Conservation (phyloP, 2,888 invertebrate species). For the Dryobota labecula region DNA sequence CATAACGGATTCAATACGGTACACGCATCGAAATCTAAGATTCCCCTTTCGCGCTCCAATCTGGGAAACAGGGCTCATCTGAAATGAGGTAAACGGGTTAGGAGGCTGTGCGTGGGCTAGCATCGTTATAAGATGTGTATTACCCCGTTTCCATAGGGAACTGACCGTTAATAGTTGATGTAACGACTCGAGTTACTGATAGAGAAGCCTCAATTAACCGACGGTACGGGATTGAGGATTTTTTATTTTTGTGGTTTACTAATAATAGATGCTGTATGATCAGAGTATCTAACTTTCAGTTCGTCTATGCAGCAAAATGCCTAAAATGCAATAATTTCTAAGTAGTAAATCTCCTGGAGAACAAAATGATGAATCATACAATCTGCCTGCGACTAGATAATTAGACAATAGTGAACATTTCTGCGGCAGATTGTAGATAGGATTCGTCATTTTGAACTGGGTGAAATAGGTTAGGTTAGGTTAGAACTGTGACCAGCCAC, state of each 20-base stretch:
- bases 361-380: too few species aligned
- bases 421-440: too few species aligned
- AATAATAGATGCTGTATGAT: too few species aligned
- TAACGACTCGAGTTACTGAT: background rate
- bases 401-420: too few species aligned
- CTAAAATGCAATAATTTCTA: too few species aligned
- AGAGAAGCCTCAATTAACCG: background rate
- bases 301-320: too few species aligned
- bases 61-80: conserved; percentile 13
- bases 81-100: conserved; percentile 50
- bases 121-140: background rate
- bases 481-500: too few species aligned
- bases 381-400: too few species aligned
- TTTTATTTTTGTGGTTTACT: background rate
- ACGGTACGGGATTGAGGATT: background rate
- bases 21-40: conserved; percentile 17
- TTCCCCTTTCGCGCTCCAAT: conserved; percentile 9
- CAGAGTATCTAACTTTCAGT: too few species aligned
- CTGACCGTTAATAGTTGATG: conserved; percentile 1
- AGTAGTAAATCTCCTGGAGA: too few species aligned
- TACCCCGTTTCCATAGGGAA: conserved; percentile 16
- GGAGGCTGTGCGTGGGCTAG: conserved; percentile 35
- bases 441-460: too few species aligned
- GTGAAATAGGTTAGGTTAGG: too few species aligned
- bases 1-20: conserved; percentile 31